Base-by-base conservation (phyloP, 2,113 vertebrate genomes). In the Setophaga kirtlandii region DNA sequence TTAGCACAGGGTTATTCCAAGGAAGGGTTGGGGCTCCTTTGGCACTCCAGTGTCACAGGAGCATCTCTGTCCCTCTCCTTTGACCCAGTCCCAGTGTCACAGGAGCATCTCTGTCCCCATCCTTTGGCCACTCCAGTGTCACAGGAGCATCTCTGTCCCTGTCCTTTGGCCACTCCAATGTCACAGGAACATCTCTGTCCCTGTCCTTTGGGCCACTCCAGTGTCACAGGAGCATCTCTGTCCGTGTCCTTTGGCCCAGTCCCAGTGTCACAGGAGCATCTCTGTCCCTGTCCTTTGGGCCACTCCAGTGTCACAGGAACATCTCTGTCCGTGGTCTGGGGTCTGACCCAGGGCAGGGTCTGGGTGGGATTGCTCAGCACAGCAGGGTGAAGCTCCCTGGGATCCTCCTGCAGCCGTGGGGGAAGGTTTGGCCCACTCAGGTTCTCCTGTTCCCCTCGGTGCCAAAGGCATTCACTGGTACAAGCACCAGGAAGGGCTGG, bases 311-410 rank as follows among this genome's bases (percentile, higher is more conserved):
- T 37, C 37, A 37, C 37, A 37, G 37, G 37, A 37, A 8, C 37
- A 37, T 37, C 37, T 37, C 37, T 37, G 37, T 37, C 37, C 37
- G 37, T 37, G 37, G 37, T 37, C 7, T 18, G 39, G 37, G 53
- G 22, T 46, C 39, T 0, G 0, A 13, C 33, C 37, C 49, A 15
- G 28, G 41, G 18, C 22, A 11, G 58, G 47, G 22, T 64, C 49
- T 0, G 4, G 24, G 13, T 17, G 41, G 47, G 35, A 53, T 64
- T 0, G 0, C 30, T 22, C 0, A 0, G 41, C 18, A 21, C 12
- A 87, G 42, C 7, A 2, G 41, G 55, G 41, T 25, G 8, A 10
- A 63, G 41, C 30, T 49, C 16, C 49, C 9, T 30, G 65, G 49
- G 41, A 35, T 35, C 41, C 58, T 55, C 49, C 28, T 64, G 59